Percentiles rank a stretch among this genome's conserved stretches.
These are phyloP conservation scores for Lepidocyrtoides sp. DNA, from an alignment of 2,888 invertebrate genomes.

Conservation along the genomic window DNA sequence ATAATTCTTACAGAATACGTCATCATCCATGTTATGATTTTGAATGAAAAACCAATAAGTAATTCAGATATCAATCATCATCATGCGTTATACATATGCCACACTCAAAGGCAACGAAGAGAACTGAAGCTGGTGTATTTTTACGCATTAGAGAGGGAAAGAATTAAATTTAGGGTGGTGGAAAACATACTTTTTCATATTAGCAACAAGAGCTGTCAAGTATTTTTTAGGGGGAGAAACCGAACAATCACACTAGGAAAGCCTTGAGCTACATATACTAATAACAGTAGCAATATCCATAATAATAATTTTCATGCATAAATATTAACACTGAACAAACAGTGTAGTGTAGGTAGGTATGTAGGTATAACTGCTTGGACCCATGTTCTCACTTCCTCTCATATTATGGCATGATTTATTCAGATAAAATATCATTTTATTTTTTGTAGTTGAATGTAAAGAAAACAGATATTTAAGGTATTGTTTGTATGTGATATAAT, in stretches of 20 bases:
- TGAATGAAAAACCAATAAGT: constrained; percentile 58
- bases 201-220: background rate
- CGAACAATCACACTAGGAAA: constrained; percentile 18
- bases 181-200: constrained; percentile 8
- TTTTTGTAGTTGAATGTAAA: background rate
- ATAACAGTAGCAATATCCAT: constrained; percentile 6
- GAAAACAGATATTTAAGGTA: background rate
- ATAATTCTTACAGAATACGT: constrained; percentile 7
- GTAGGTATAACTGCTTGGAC: too few species aligned
- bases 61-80: constrained; percentile 58
- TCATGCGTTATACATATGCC: background rate
- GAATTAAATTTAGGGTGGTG: background rate
- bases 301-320: constrained; percentile 13
- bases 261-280: constrained; percentile 14
- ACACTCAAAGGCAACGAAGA: constrained; percentile 1
- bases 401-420: constrained; percentile 10
- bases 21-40: constrained; percentile 40
- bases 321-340: constrained; percentile 24
- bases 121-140: too few species aligned
- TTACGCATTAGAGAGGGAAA: background rate
- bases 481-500: background rate
- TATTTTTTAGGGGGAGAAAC: constrained; percentile 8
- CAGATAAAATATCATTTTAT: background rate
- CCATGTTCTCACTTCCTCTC: constrained; percentile 37
- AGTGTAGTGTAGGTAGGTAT: too few species aligned